These are phyloP conservation scores for Nephrotoma appendiculata DNA, from an alignment of 2,888 invertebrate genomes.

Conservation along the genomic window DNA sequence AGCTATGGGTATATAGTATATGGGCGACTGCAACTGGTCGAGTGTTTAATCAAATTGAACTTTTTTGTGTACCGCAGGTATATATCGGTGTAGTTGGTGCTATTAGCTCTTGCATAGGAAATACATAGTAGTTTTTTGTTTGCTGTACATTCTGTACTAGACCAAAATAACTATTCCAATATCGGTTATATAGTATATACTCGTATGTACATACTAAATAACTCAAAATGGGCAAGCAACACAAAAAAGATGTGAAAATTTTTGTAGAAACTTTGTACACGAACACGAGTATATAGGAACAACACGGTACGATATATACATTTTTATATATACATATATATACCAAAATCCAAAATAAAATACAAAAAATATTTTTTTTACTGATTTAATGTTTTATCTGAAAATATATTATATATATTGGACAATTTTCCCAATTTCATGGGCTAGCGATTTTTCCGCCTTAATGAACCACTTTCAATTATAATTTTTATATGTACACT, in stretches of 20 bases:
- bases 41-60: neutral
- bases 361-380: neutral
- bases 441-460: slow-evolving; percentile 11
- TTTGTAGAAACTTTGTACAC: neutral
- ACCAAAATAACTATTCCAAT: neutral
- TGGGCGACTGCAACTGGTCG: neutral
- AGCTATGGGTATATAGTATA: neutral
- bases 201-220: neutral
- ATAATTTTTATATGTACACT: neutral
- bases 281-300: neutral
- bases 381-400: neutral
- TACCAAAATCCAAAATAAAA: neutral
- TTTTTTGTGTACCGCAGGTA: neutral
- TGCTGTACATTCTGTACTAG: neutral
- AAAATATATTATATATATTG: slow-evolving; percentile 8
- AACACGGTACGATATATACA: neutral
- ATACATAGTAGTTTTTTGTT: neutral
- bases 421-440: slow-evolving; percentile 13
- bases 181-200: neutral
- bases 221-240: neutral
- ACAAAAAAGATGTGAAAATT: neutral
- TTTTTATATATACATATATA: neutral
- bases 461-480: slow-evolving; percentile 10
- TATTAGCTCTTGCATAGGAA: neutral
- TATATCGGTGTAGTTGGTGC: neutral